Conservation (phyloP, 2,888 invertebrate species). For the Rotaria sp. region DNA sequence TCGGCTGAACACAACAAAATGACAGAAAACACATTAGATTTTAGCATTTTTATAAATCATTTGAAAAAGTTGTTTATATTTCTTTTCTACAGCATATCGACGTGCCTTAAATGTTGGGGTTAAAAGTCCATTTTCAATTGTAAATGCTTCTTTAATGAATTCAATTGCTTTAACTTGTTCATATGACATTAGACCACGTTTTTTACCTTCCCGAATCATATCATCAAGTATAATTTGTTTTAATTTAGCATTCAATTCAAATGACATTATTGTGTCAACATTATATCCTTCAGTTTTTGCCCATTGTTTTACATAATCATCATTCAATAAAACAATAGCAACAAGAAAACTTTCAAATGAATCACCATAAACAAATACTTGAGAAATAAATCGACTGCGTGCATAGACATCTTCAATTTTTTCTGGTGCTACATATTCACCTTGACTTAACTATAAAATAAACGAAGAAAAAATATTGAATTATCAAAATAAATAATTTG, state of each 20-base stretch:
- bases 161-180: constrained; percentile 36
- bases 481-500: no score
- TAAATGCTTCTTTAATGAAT: constrained; percentile 33
- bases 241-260: background rate
- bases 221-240: constrained; percentile 28
- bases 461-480: background rate
- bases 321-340: constrained; percentile 33
- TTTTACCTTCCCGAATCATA: constrained; percentile 29
- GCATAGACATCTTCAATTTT: constrained; percentile 37
- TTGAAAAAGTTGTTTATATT: constrained; percentile 7
- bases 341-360: constrained; percentile 35
- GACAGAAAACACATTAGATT: background rate
- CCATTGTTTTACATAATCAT: constrained; percentile 25
- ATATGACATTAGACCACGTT: constrained; percentile 34
- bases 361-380: constrained; percentile 36
- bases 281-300: background rate
- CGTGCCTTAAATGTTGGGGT: constrained; percentile 39
- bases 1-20: background rate
- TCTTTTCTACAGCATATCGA: constrained; percentile 26
- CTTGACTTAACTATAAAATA: constrained; percentile 26
- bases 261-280: background rate
- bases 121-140: constrained; percentile 36
- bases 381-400: constrained; percentile 28
- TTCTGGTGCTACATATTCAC: constrained; percentile 40
- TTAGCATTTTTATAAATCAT: background rate